Base-by-base conservation (phyloP, 2,888 invertebrate species). In the Helleia helle region DNA sequence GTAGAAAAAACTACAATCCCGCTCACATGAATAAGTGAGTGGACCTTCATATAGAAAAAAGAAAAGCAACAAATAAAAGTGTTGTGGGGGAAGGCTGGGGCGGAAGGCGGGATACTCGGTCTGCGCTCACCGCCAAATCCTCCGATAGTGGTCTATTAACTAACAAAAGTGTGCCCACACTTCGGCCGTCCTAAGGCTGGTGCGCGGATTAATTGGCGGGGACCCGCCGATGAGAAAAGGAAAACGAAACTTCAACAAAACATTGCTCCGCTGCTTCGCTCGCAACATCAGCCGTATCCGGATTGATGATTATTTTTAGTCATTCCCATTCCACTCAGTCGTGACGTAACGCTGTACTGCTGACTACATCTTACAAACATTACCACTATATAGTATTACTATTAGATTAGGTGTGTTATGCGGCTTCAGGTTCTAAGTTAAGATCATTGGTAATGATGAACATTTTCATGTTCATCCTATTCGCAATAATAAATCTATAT, bases 21-120 rank as follows among this genome's bases (percentile, higher is more conserved):
- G 72, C 69, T 71, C 76, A 74, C 74, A 77, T 81, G 83, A 83
- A 83, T 81, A 83, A 80, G 68, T 81, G 79, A 81, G 79, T 71
- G 73, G 71, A 75, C 75, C 70, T 72, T 72, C 75, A 76, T 76
- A 75, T 71, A 73, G 66, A 75, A 77, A 79, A 74, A 77, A 71
- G 62, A 59, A 64, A 71, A 58, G 63, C 60, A 71, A 73, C 67
- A 67, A 70, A 65, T 56, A 64, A 61, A 69, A 65, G 57, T 54
- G 59, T 48, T 49, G 47, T 45, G 47, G 60, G 59, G 56, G 56
- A 55, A 54, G 54, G 51, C 52, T 52, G 58, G 56, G 47, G 48
- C 47, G 51, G 51, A 51, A 47, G 51, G 50, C 41, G 51, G 50
- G 48, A 48, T 47, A n/a, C 47, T 48, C 50, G 39, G 39, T 24